Evolutionary conservation across 1,140 invertebrate genomes (phyloP), one percentile per base, ranked within the genome.

Genomic region (Lethocerus indicus): DNA sequence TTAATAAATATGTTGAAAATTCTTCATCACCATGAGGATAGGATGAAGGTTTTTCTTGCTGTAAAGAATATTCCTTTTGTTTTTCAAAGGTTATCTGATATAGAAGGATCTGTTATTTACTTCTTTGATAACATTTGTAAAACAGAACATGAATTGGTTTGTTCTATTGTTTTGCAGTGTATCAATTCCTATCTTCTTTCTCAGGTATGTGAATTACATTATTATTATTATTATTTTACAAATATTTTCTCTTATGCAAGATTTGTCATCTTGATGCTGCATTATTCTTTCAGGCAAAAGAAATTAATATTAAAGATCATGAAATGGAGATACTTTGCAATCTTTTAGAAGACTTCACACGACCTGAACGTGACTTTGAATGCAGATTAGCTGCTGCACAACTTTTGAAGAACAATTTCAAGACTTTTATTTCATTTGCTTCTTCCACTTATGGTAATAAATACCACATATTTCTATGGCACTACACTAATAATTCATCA

Each of bases 21-120:
- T 18, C n/a, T 18, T 3, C 28, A 18, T 16, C 48, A 49, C 18
- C 48, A 49, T 40, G 48, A 49, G 43, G 48, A 49, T 20, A 26
- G 14, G n/a, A 16, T 42, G 7, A 25, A 29, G 13, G 6, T 49
- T 16, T 23, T 49, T 7, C 14, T 42, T 21, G 24, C 20, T n/a
- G 9, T 32, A 12, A n/a, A 42, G 18, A 42, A 18, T 16, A 27
- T 49, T 23, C 48, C 48, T 37, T 6, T 16, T 26, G 23, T 18
- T 26, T 39, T 49, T 37, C 21, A n/a, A 12, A 26, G 20, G n/a
- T 24, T 48, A n/a, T 1, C n/a, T 35, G 12, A 23, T 1, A 6
- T n/a, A 12, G 23, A 21, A 27, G 9, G 9, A 39, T 7, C 35
- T 6, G 20, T 49, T 23, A 14, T n/a, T n/a, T n/a, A 9, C 14